Percentiles rank a stretch among this genome's conserved stretches.
Evolutionary conservation across 2,113 vertebrate genomes (phyloP).

Genomic region (Rhombomys opimus): DNA sequence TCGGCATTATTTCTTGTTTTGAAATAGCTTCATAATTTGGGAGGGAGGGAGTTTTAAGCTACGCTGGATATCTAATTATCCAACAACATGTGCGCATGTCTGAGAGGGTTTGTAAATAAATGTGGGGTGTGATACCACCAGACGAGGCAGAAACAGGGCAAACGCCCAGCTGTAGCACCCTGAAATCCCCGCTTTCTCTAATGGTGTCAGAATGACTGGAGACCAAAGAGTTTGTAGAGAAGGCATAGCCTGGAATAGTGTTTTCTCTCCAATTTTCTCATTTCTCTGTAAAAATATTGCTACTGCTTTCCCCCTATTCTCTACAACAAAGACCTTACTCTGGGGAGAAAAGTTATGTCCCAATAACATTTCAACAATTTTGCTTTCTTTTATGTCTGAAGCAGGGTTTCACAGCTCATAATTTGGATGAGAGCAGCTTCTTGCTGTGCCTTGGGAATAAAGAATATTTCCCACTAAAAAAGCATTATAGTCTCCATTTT

Average conservation of each 20-base stretch:
- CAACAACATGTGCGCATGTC: conserved; percentile 38
- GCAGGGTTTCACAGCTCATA: conserved; percentile 63
- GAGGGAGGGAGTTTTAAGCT: conserved; percentile 46
- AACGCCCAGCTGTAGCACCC: not conserved
- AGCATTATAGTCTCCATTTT: conserved; percentile 52
- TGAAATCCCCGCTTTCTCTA: conserved; percentile 54
- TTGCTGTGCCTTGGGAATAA: conserved; percentile 63
- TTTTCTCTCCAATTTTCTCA: not conserved
- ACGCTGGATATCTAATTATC: conserved; percentile 75
- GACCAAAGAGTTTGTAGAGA: conserved; percentile 13
- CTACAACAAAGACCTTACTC: conserved; percentile 70
- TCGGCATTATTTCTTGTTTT: conserved; percentile 87
- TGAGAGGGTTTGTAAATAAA: conserved; percentile 67
- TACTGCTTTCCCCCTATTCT: conserved; percentile 1
- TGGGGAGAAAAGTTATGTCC: conserved; percentile 43
- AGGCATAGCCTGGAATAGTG: conserved; percentile 16
- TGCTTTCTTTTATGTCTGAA: conserved; percentile 61
- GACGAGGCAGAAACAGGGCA: conserved; percentile 42
- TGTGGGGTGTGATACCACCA: conserved; percentile 23
- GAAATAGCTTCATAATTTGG: conserved; percentile 82
- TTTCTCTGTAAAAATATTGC: conserved; percentile 49
- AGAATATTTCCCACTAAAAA: conserved; percentile 65
- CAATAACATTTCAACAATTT: conserved; percentile 71
- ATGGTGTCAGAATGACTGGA: not conserved
- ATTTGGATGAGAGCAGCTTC: conserved; percentile 64